Base-by-base conservation (phyloP, 2,113 vertebrate species). In the Pseudopodoces humilis region DNA sequence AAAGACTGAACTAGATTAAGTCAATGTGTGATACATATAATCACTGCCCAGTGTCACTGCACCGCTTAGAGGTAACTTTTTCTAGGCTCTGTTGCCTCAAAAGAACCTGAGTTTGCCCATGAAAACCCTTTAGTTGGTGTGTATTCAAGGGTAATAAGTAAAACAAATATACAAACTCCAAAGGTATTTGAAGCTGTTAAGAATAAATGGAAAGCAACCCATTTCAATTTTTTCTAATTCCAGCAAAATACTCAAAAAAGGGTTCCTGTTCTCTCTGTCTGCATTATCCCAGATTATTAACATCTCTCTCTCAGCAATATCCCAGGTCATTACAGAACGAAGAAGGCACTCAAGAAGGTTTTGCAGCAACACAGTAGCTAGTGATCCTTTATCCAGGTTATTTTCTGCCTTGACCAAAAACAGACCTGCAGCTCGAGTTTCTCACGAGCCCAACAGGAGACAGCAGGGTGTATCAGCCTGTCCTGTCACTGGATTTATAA, bases 1-100 rank as follows among this genome's bases (percentile, higher is more conserved):
- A 0, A 23, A 6, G 5, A 41, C 3, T n/a, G 7, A 94, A 47
- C 12, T 46, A 30, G 75, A 68, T 15, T 24, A 31, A 39, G n/a
- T 31, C 27, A 49, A 14, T 0, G 16, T 47, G 21, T 3, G 18
- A 18, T 6, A 49, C 7, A 1, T 2, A 13, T 2, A n/a, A 47
- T 13, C 44, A 5, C 64, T 53, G 24, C 19, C 53, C 21, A 8
- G 0, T 2, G 11, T 28, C 83, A 39, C 58, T 14, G 17, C 11
- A 41, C 28, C 1, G 2, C 56, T 43, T 21, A 35, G 18, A 28
- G 15, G 59, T 47, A n/a, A 46, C 52, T 71, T 63, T 9, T 55
- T 31, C 41, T 35, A 78, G 27, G 65, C 43, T 43, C 11, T 11
- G 14, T 9, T 50, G 33, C 59, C 49, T 56, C 23, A n/a, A 52